Evolutionary conservation across 2,113 vertebrate genomes (phyloP).

Genomic region (Caracal caracal): DNA sequence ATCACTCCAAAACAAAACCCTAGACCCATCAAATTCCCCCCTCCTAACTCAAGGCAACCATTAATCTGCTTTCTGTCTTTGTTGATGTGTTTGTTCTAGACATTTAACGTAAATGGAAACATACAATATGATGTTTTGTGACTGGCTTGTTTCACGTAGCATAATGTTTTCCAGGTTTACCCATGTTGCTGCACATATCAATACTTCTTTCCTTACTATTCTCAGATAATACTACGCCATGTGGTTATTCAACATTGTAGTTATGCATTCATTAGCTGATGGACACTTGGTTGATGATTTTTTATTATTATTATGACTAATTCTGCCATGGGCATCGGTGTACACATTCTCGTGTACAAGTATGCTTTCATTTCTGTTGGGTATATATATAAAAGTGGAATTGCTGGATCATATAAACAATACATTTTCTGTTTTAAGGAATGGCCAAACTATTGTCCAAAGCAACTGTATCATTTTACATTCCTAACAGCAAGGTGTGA

Average conservation of each 20-base stretch:
- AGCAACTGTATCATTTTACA: neutral
- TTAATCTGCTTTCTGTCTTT: neutral
- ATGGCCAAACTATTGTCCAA: neutral
- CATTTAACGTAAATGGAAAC: neutral
- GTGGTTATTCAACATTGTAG: neutral
- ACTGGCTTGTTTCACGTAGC: neutral
- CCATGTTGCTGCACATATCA: neutral
- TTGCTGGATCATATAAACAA: neutral
- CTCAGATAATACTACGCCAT: neutral
- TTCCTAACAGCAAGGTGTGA: neutral
- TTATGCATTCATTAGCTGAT: neutral
- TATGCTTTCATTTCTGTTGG: neutral
- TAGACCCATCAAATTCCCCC: neutral
- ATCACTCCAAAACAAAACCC: neutral
- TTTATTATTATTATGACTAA: neutral
- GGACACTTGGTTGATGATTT: neutral
- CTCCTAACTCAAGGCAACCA: neutral
- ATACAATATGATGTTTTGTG: neutral
- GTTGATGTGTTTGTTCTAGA: neutral
- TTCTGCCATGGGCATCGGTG: neutral
- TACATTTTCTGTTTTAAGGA: neutral
- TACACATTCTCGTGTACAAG: neutral
- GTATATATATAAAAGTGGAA: neutral
- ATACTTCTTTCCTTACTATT: neutral
- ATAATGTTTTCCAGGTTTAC: neutral